Conservation (phyloP, 1,140 invertebrate species). For the Anthonomus grandis region DNA sequence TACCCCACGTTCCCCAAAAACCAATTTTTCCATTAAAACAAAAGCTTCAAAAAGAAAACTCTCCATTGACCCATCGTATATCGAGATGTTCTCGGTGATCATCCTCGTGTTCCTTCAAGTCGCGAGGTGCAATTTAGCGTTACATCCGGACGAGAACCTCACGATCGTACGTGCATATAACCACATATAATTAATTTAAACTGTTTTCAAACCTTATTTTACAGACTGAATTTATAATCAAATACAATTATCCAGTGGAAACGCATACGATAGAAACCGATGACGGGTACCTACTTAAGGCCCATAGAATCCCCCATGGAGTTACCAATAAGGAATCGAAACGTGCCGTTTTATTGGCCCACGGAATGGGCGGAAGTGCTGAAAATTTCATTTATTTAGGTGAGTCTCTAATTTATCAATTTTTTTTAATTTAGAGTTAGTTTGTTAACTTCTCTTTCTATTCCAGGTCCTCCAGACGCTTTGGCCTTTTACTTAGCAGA, state of each 20-base stretch:
- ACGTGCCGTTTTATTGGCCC: constrained; percentile 15
- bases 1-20: no score
- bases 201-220: no score
- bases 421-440: no score
- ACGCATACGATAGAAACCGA: constrained; percentile 62
- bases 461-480: constrained; percentile 25
- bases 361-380: constrained; percentile 21
- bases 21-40: no score
- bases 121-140: no score
- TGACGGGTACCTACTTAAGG: constrained; percentile 51
- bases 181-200: background rate
- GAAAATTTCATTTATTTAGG: constrained; percentile 22
- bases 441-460: background rate
- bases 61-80: no score
- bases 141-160: constrained; percentile 8
- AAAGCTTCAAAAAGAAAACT: no score
- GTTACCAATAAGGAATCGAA: constrained; percentile 2
- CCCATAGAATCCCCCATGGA: constrained; percentile 23
- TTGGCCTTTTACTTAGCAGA: constrained; percentile 42
- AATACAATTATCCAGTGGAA: constrained; percentile 62
- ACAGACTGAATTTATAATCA: constrained; percentile 47
- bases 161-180: constrained; percentile 6
- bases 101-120: no score
- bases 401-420: no score
- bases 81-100: no score